Conservation (phyloP, 2,797 vertebrate genomes). For the Myoxocephalus aenaeus region DNA sequence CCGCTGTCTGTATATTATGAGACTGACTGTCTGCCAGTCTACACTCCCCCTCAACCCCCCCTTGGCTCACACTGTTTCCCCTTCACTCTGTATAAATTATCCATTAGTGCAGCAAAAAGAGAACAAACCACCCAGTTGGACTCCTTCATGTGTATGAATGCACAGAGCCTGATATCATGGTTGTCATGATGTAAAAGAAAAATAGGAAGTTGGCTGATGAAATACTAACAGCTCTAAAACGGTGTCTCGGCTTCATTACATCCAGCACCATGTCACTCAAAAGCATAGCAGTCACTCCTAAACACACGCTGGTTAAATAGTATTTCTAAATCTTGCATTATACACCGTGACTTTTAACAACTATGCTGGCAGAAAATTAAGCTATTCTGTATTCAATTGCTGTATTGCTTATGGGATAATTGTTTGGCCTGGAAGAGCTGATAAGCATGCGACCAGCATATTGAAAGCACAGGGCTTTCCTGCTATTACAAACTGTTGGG, state of each 20-base stretch:
- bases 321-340: constrained; percentile 58
- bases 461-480: constrained; percentile 57
- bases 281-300: constrained; percentile 38
- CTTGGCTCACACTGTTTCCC: constrained; percentile 51
- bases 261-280: constrained; percentile 25
- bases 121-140: constrained; percentile 32
- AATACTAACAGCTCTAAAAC: constrained; percentile 39
- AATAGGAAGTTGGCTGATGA: constrained; percentile 14
- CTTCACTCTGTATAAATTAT: constrained; percentile 54
- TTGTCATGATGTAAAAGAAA: constrained; percentile 35
- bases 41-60: constrained; percentile 42
- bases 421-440: constrained; percentile 67
- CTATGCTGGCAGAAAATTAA: constrained; percentile 44
- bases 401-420: constrained; percentile 64
- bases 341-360: constrained; percentile 56
- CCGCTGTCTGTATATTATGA: constrained; percentile 41
- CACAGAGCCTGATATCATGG: constrained; percentile 26
- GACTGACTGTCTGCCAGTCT: constrained; percentile 46
- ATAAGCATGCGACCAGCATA: constrained; percentile 71
- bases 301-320: constrained; percentile 43
- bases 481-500: constrained; percentile 52
- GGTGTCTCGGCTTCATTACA: constrained; percentile 28
- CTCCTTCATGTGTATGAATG: constrained; percentile 29
- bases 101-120: constrained; percentile 50
- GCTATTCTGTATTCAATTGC: constrained; percentile 68